These are phyloP conservation scores for Cettia cetti DNA, from an alignment of 2,113 vertebrate species.

Conservation along the genomic window DNA sequence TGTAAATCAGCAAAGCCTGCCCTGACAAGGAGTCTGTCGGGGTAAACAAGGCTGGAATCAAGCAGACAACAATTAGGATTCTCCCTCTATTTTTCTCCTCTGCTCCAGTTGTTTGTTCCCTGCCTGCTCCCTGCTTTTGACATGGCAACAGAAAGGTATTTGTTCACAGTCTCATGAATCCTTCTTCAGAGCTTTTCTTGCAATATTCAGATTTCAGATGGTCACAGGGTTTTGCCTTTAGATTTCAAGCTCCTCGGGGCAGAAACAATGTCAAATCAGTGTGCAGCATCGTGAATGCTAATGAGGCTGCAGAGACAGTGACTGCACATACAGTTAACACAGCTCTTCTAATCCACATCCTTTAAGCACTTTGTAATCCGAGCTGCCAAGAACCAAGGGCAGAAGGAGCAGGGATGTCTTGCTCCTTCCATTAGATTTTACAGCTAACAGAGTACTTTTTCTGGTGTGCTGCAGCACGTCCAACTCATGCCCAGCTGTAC, in stretches of 20 bases:
- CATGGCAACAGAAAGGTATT: background rate
- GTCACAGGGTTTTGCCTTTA: conserved; percentile 14
- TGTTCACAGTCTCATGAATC: background rate
- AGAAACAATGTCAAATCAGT: conserved; percentile 1
- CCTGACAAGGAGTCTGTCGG: background rate
- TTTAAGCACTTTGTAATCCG: background rate
- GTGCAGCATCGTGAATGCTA: background rate
- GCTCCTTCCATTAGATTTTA: background rate
- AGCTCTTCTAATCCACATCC: background rate
- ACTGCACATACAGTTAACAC: background rate
- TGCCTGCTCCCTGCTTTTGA: background rate
- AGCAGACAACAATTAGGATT: background rate
- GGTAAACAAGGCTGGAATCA: background rate
- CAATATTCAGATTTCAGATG: conserved; percentile 13
- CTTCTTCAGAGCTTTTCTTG: background rate
- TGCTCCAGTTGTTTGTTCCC: background rate
- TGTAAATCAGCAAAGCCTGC: background rate
- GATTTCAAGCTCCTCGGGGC: background rate
- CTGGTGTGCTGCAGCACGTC: background rate
- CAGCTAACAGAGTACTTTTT: background rate
- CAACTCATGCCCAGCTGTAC: accelerated
- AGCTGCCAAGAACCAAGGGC: background rate
- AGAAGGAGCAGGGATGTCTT: background rate
- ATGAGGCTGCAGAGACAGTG: background rate
- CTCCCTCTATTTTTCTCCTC: background rate